Evolutionary conservation across 2,888 invertebrate genomes (phyloP), one percentile per base, ranked within the genome.

Genomic region (Baronia brevicornis): DNA sequence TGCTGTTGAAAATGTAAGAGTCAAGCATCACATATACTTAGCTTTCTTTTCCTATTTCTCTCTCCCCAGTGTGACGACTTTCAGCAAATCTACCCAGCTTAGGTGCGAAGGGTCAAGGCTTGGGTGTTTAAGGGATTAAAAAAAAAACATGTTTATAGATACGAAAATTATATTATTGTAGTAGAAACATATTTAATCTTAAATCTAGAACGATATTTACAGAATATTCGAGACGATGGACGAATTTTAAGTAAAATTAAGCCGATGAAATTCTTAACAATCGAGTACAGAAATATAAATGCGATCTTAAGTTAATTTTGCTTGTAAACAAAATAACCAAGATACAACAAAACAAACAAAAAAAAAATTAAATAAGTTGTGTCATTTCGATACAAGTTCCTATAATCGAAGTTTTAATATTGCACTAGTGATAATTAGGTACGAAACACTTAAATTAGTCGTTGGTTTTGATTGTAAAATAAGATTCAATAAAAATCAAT

Each of bases 291-390:
- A 34, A 27, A 39, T 35, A 38, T 25, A 37, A 33, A 36, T 20
- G 17, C 20, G 62, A 82, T 80, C 84, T 84, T 84, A 80, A 75
- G 79, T 60, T 43, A 66, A 84, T 82, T 82, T 84, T 84, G 84
- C 71, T 52, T 51, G 51, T 28, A 33, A 61, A 73, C 84, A 84
- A 84, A 82, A 84, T 77, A 71, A 77, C 80, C 60, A 84, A 84
- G 84, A 80, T 69, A 64, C 60, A 42, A 38, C 46, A 39, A 45
- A 50, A 9, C 32, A 26, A 38, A 36, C 18, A 25, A 35, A 8
- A 35, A 31, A 33, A 28, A 19, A 36, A 31, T 36, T 29, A 39
- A 39, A 28, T 34, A 33, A 40, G 38, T 36, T 35, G 37, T 38
- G 21, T 33, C 30, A 33, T 31, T 32, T 38, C 10, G 19, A 25